Evolutionary conservation across 1,140 invertebrate genomes (phyloP).

Genomic region (Pseudomyrmex gracilis): DNA sequence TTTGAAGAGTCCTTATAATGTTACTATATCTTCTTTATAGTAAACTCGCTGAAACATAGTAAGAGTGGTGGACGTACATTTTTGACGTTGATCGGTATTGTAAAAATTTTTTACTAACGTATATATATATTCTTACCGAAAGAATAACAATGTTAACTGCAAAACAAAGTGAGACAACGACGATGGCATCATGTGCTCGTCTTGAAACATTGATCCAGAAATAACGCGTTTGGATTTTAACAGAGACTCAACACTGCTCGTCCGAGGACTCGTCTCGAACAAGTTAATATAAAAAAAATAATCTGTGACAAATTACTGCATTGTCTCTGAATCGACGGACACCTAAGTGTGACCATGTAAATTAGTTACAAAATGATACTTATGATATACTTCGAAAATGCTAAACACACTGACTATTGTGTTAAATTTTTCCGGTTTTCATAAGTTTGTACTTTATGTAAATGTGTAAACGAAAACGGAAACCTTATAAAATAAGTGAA

Average conservation of each 20-base stretch:
- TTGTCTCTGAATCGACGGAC: conserved; percentile 75
- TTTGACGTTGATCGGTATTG: conserved; percentile 68
- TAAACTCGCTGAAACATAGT: conserved; percentile 72
- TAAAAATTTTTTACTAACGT: conserved; percentile 67
- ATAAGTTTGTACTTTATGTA: conserved; percentile 86
- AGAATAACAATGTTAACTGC: conserved; percentile 50
- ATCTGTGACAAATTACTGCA: conserved; percentile 46
- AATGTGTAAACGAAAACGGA: conserved; percentile 79
- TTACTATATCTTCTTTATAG: conserved; percentile 76
- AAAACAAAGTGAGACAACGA: conserved; percentile 43
- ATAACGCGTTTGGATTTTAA: conserved; percentile 76
- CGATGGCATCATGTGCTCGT: conserved; percentile 25
- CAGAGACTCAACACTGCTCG: conserved; percentile 41
- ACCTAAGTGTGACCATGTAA: conserved; percentile 83
- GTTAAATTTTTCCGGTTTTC: conserved; percentile 83
- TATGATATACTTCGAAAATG: conserved; percentile 76
- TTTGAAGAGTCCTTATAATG: conserved; percentile 97
- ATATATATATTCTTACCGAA: conserved; percentile 51
- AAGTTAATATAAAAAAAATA: conserved; percentile 58
- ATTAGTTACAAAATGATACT: conserved; percentile 77
- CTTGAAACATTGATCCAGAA: conserved; percentile 18
- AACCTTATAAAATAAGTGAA: conserved; percentile 71
- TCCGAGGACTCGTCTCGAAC: conserved; percentile 9
- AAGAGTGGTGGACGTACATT: conserved; percentile 75
- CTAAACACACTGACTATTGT: conserved; percentile 77